Percentiles rank a stretch among this genome's conserved stretches.
These are phyloP conservation scores for Epizoanthus scotinus DNA, from an alignment of 92 coral and sea anemone genomes.

Conservation along the genomic window DNA sequence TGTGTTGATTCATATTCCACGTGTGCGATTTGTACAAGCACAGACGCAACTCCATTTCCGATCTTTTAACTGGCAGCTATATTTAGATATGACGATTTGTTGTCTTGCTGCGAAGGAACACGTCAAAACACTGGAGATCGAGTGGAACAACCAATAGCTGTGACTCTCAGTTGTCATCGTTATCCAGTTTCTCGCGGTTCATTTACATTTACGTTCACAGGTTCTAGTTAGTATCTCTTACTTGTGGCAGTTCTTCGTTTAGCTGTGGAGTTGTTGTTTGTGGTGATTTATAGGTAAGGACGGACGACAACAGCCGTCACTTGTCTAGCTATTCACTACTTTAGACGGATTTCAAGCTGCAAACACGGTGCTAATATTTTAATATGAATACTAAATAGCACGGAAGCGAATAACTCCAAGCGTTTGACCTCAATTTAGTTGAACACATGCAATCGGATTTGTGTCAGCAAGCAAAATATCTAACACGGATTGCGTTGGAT, in stretches of 20 bases:
- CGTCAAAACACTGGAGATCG: constrained; percentile 6
- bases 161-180: neutral
- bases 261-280: too few species aligned
- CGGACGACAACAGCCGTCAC: too few species aligned
- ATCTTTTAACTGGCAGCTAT: constrained; percentile 2
- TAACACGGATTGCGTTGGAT: neutral
- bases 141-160: neutral
- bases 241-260: too few species aligned
- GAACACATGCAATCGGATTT: constrained; percentile 9
- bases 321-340: too few species aligned
- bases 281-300: too few species aligned
- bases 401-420: neutral
- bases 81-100: constrained; percentile 8
- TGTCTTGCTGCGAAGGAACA: neutral
- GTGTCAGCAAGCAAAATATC: constrained; percentile 1
- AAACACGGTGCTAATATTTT: too few species aligned
- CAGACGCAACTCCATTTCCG: neutral
- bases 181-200: neutral
- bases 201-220: too few species aligned
- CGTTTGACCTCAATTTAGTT: constrained; percentile 10
- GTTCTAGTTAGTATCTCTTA: too few species aligned
- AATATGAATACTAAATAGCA: neutral
- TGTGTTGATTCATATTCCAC: neutral
- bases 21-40: neutral
- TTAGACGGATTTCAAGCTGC: too few species aligned